Evolutionary conservation across 2,113 vertebrate species (phyloP).

Genomic region (Chamaetylas fuelleborni): DNA sequence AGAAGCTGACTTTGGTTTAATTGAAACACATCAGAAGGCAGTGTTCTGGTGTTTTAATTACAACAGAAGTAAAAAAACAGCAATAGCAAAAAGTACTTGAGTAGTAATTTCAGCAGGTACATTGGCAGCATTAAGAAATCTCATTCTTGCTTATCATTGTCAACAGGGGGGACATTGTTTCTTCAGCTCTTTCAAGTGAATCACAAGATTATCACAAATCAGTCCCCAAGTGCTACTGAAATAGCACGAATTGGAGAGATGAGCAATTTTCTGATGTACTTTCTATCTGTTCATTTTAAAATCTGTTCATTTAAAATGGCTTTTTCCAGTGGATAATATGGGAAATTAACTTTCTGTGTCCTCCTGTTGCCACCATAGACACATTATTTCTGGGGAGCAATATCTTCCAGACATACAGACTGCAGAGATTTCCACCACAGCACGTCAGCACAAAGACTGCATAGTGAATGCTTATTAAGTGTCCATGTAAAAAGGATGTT

Average conservation of each 20-base stretch:
- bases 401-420: not conserved
- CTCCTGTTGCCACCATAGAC: not conserved
- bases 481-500: not conserved
- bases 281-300: not conserved
- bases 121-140: not conserved
- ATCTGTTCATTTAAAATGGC: not conserved
- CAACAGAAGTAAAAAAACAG: conserved; percentile 16
- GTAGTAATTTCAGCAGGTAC: conserved; percentile 44
- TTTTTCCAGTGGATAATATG: not conserved
- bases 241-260: not conserved
- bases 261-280: not conserved
- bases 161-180: conserved; percentile 3
- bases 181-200: conserved; percentile 19
- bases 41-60: conserved; percentile 39
- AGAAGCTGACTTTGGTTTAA: conserved; percentile 10
- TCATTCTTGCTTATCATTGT: conserved; percentile 20
- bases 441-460: not conserved
- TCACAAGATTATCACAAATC: conserved; percentile 10
- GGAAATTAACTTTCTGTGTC: not conserved
- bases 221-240: not conserved
- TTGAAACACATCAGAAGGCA: not conserved
- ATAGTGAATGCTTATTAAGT: not conserved
- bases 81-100: not conserved
- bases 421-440: not conserved
- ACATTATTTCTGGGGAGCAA: not conserved